phyloP scores from a whole-genome alignment of 2,113 vertebrate genomes.

The Seriola rivoliana region DNA sequence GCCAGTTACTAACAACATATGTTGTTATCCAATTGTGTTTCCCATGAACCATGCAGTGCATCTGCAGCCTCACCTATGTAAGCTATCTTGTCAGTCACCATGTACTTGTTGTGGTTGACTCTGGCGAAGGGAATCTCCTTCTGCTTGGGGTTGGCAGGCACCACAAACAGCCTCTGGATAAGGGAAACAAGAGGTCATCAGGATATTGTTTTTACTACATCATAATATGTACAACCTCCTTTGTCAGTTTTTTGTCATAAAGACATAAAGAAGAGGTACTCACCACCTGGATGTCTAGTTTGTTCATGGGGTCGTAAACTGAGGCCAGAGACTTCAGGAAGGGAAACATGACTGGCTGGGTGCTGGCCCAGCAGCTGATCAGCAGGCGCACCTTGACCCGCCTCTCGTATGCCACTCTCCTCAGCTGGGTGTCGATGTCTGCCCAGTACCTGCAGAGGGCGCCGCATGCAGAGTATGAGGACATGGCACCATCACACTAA shows the following conservation, averaged over 20 bases:
- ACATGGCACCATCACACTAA: neutral
- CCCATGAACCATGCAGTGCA: neutral
- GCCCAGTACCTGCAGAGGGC: slow-evolving; percentile 89
- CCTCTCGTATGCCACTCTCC: slow-evolving; percentile 83
- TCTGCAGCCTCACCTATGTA: slow-evolving; percentile 86
- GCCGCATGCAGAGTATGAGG: neutral
- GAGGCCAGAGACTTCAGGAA: slow-evolving; percentile 91
- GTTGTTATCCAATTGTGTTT: neutral
- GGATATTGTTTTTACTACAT: rapidly evolving
- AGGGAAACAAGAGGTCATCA: neutral
- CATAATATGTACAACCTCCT: neutral
- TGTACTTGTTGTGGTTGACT: slow-evolving; percentile 95
- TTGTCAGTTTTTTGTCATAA: neutral
- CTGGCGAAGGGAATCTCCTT: slow-evolving; percentile 88
- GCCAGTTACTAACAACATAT: neutral
- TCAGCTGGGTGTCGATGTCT: slow-evolving; percentile 85
- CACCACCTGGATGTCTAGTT: slow-evolving; percentile 89
- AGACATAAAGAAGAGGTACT: slow-evolving; percentile 48
- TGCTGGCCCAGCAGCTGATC: slow-evolving; percentile 88
- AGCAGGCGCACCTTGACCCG: slow-evolving; percentile 83
- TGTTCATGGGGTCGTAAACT: slow-evolving; percentile 77
- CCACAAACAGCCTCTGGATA: slow-evolving; percentile 85
- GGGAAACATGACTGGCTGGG: slow-evolving; percentile 84
- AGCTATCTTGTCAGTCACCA: slow-evolving; percentile 90
- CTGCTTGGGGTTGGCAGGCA: slow-evolving; percentile 82